Evolutionary conservation across 1,140 invertebrate genomes (phyloP).

Genomic region (Telenomus remus): DNA sequence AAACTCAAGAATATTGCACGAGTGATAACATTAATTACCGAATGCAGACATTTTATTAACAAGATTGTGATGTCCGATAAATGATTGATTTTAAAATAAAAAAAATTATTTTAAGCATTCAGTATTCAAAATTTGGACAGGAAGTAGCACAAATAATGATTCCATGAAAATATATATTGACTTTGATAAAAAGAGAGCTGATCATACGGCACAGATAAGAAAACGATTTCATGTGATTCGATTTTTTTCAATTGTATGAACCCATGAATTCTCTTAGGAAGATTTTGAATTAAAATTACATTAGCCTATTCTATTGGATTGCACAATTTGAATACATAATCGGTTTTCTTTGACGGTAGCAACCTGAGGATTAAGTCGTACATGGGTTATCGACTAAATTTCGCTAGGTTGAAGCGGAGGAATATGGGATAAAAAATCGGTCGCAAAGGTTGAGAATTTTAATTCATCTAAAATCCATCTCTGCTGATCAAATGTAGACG

Average conservation of each 20-base stretch:
- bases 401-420: constrained; percentile 15
- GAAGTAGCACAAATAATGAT: too few relatives aligned
- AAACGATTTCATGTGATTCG: constrained; percentile 46
- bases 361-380: constrained; percentile 9
- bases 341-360: constrained; percentile 36
- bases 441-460: constrained; percentile 1
- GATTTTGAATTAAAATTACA: constrained; percentile 44
- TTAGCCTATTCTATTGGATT: constrained; percentile 41
- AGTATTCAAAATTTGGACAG: too few relatives aligned
- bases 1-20: too few relatives aligned
- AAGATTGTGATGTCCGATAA: too few relatives aligned
- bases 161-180: too few relatives aligned
- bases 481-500: too few relatives aligned
- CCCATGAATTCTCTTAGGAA: constrained; percentile 32
- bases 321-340: constrained; percentile 46
- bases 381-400: constrained; percentile 23
- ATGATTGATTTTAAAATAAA: too few relatives aligned
- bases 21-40: too few relatives aligned
- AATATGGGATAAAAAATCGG: constrained; percentile 9
- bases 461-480: neutral
- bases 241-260: constrained; percentile 41
- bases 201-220: too few relatives aligned
- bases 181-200: too few relatives aligned
- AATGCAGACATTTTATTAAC: too few relatives aligned
- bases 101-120: too few relatives aligned